These are phyloP conservation scores for Rhagonycha lutea DNA, from an alignment of 2,888 invertebrate species.

Conservation along the genomic window DNA sequence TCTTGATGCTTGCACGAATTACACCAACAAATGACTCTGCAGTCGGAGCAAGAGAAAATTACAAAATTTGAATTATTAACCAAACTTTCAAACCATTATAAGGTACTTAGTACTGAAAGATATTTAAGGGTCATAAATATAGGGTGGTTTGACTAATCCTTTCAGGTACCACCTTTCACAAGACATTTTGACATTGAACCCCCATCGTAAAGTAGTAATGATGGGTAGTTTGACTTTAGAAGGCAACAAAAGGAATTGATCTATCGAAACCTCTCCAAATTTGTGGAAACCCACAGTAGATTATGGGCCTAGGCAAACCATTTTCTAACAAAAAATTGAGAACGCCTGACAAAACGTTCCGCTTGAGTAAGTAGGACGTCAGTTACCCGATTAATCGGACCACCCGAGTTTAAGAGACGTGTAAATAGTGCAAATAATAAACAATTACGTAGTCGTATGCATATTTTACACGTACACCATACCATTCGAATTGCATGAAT, in stretches of 20 bases:
- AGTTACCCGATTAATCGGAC: no score
- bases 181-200: neutral
- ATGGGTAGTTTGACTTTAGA: neutral
- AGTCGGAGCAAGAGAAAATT: neutral
- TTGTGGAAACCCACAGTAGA: neutral
- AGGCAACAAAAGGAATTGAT: neutral
- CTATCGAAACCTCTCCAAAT: neutral
- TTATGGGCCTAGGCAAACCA: no score
- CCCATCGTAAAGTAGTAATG: neutral
- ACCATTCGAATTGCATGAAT: no score
- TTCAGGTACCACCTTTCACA: neutral
- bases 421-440: no score
- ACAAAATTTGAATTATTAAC: neutral
- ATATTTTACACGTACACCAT: no score
- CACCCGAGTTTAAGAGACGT: no score
- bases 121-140: neutral
- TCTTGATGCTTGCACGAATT: neutral
- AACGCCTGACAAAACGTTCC: no score
- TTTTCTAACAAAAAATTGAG: no score
- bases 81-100: neutral
- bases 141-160: neutral
- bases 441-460: no score
- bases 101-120: neutral
- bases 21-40: neutral
- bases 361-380: no score